phyloP scores from a whole-genome alignment of 2,113 vertebrate species.

The Barnardius zonarius region DNA sequence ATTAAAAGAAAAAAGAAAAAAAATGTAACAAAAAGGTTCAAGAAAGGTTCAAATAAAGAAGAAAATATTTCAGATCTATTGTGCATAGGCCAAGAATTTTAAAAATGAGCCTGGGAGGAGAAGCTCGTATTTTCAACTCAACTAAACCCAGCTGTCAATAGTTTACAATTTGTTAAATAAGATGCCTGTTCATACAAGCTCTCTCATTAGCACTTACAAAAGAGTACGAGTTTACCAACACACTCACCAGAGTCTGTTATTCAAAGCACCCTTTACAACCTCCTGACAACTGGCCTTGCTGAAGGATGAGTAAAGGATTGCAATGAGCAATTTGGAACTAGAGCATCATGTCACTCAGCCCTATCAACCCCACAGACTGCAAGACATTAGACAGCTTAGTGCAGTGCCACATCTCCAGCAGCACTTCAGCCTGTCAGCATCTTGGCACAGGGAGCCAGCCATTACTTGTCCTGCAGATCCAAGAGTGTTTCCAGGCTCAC shows the following conservation, averaged over 20 bases:
- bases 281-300: neutral
- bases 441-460: neutral
- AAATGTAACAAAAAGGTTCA: neutral
- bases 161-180: slow-evolving; percentile 2
- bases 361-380: neutral
- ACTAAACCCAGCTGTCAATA: neutral
- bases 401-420: neutral
- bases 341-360: neutral
- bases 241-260: neutral
- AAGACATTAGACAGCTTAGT: neutral
- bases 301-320: neutral
- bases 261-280: neutral
- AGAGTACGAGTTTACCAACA: neutral
- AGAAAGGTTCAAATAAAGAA: neutral
- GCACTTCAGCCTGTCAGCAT: neutral
- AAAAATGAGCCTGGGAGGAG: neutral
- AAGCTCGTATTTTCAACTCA: neutral
- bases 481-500: neutral
- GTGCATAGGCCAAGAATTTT: neutral
- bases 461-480: neutral
- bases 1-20: neutral
- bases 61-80: neutral
- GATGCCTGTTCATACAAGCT: neutral
- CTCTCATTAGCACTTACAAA: neutral
- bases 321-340: neutral